Conservation (phyloP, 2,888 invertebrate genomes). For the Sphaerophoria rueppellii region DNA sequence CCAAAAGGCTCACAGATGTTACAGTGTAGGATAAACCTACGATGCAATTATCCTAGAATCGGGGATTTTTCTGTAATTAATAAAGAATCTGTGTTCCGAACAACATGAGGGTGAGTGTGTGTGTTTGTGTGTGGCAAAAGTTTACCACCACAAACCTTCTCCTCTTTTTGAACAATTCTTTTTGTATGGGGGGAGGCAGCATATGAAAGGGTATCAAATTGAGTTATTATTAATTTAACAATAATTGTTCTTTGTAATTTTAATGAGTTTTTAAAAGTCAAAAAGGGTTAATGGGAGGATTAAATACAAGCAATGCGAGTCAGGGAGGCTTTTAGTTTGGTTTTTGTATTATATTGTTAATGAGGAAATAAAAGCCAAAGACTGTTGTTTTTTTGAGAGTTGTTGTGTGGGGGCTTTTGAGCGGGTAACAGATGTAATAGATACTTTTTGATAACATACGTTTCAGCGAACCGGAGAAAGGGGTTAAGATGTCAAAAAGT, state of each 20-base stretch:
- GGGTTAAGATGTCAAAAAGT: too few relatives aligned
- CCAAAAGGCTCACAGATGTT: conserved; percentile 58
- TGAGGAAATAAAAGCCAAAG: conserved; percentile 32
- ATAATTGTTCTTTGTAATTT: conserved; percentile 64
- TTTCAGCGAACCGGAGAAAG: neutral
- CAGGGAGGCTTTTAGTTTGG: neutral
- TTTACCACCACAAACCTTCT: conserved; percentile 11
- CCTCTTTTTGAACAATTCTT: conserved; percentile 15
- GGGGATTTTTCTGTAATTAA: conserved; percentile 52
- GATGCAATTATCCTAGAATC: conserved; percentile 16
- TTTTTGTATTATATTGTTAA: conserved; percentile 53
- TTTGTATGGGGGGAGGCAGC: conserved; percentile 12
- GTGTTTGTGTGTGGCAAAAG: conserved; percentile 7
- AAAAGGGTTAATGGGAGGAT: conserved; percentile 23
- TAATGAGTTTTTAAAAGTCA: conserved; percentile 68
- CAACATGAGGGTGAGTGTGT: conserved; percentile 39
- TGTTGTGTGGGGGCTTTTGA: too few relatives aligned
- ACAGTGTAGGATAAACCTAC: conserved; percentile 27
- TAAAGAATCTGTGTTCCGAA: conserved; percentile 48
- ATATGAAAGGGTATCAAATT: conserved; percentile 31
- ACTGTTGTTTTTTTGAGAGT: neutral
- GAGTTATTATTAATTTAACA: conserved; percentile 69
- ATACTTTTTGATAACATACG: conserved; percentile 16
- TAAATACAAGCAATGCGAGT: neutral
- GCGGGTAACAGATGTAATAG: conserved; percentile 10